Percentiles rank a stretch among this genome's conserved stretches.
Conservation (phyloP, 1,140 invertebrate genomes). For the Arion vulgaris region DNA sequence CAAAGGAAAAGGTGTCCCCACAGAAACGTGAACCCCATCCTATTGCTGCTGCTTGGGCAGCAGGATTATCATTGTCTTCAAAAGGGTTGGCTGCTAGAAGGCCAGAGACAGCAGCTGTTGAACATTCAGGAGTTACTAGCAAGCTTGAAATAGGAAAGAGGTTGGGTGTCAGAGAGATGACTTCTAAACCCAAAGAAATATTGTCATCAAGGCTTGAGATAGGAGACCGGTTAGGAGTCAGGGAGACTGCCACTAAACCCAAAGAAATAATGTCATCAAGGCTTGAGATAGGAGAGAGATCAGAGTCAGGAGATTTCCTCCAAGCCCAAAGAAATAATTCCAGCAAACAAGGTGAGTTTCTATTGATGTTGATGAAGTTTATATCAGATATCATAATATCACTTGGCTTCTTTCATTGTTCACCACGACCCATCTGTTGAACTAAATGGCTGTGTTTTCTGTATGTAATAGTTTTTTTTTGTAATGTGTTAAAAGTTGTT, state of each 20-base stretch:
- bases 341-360: too few species aligned
- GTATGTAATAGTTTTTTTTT: too few species aligned
- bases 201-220: neutral
- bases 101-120: neutral
- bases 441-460: too few species aligned
- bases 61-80: slow-evolving; percentile 23
- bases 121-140: neutral
- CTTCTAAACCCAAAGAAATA: neutral
- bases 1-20: neutral
- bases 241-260: neutral
- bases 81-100: slow-evolving; percentile 9
- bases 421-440: too few species aligned
- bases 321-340: too few species aligned
- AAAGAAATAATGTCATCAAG: neutral
- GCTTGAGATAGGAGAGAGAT: too few species aligned
- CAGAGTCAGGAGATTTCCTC: too few species aligned
- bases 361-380: too few species aligned
- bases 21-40: slow-evolving; percentile 30
- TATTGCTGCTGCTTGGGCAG: slow-evolving; percentile 33
- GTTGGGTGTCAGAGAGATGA: neutral
- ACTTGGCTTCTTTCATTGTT: too few species aligned
- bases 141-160: neutral
- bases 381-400: too few species aligned
- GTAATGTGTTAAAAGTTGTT: too few species aligned
- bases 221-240: neutral